A percentile compares a stretch with the other conserved stretches of the same genome.
phyloP scores from a whole-genome alignment of 2,797 vertebrate genomes.

The Clarias pachynema region DNA sequence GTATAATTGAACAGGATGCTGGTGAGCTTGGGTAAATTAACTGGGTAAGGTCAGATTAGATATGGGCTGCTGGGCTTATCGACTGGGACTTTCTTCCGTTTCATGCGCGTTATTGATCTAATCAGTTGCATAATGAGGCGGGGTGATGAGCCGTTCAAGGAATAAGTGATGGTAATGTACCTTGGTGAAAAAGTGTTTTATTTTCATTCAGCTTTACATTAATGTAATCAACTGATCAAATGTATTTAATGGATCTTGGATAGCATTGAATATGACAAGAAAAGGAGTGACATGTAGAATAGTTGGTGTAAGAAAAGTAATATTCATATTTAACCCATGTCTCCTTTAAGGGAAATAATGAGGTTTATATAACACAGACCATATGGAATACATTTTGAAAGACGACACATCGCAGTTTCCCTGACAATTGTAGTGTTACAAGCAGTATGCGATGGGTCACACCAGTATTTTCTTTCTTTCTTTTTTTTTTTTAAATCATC shows the following conservation, averaged over 20 bases:
- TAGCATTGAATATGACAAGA: neutral
- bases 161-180: neutral
- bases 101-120: neutral
- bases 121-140: neutral
- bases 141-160: neutral
- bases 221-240: neutral
- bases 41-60: neutral
- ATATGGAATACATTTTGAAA: no score
- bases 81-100: neutral
- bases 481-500: no score
- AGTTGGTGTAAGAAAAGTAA: no score
- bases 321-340: no score
- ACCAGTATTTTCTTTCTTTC: no score
- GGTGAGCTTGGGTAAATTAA: neutral
- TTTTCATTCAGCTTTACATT: conserved; percentile 1
- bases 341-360: no score
- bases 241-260: neutral
- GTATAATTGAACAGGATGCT: neutral
- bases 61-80: neutral
- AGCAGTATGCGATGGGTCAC: no score
- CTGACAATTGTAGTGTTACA: no score
- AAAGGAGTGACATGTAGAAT: neutral
- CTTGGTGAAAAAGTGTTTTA: neutral
- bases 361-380: no score
- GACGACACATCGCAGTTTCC: no score